These are phyloP conservation scores for Dermatophagoides farinae DNA, from an alignment of 1,140 invertebrate genomes.

Conservation along the genomic window DNA sequence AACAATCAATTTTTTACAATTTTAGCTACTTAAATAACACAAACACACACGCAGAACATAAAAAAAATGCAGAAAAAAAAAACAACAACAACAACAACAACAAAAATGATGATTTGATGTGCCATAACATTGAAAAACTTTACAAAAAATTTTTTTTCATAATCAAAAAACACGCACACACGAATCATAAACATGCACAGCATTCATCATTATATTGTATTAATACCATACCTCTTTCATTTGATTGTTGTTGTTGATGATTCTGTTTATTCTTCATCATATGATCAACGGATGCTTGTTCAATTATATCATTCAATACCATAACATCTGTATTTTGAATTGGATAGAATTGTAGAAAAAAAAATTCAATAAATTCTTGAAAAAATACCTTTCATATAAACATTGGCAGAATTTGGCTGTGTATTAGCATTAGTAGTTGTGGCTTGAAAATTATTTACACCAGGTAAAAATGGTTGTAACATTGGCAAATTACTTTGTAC, in stretches of 20 bases:
- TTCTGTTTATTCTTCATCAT: slow-evolving; percentile 23
- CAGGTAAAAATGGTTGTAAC: too few relatives aligned
- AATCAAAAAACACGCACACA: too few relatives aligned
- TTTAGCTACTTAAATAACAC: background rate
- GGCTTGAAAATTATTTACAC: too few relatives aligned
- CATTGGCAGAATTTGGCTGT: slow-evolving; percentile 50
- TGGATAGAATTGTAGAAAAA: background rate
- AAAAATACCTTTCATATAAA: slow-evolving; percentile 92
- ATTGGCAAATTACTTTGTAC: too few relatives aligned
- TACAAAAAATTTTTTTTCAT: too few relatives aligned
- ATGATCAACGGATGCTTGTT: slow-evolving; percentile 61
- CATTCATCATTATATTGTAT: background rate
- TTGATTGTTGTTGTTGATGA: slow-evolving; percentile 38
- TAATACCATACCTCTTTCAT: slow-evolving; percentile 42
- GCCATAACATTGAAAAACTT: too few relatives aligned
- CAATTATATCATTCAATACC: slow-evolving; percentile 90
- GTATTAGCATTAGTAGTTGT: slow-evolving; percentile 23
- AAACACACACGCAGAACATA: background rate
- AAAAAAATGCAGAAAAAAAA: background rate
- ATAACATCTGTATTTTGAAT: slow-evolving; percentile 55
- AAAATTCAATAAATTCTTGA: background rate
- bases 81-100: background rate
- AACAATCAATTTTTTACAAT: background rate
- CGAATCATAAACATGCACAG: too few relatives aligned
- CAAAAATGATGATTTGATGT: too few relatives aligned